Evolutionary conservation across 2,888 invertebrate genomes (phyloP), one percentile per base, ranked within the genome.

Genomic region (Pollenia angustigena): DNA sequence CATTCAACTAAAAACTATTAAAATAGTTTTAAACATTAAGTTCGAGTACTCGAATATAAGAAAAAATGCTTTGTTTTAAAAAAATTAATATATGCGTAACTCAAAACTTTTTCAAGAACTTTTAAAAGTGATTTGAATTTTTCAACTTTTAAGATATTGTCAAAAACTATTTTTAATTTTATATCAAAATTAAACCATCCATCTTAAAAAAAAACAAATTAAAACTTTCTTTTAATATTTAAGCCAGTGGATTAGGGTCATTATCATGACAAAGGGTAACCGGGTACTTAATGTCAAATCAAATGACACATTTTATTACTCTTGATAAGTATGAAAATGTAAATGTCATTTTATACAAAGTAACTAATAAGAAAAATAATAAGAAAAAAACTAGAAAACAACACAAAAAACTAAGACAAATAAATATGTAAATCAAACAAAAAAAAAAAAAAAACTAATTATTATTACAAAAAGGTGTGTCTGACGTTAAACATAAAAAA

Each of bases 401-500:
- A 32, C 4, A 18, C 14, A 50, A 50, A 14, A 42, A 62, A 62
- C 8, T 8, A 32, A 32, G 32, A 56, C 16, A 12, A 23, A 56
- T 23, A 56, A 58, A 32, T 4, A 58, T 32, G 32, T n/a, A 32
- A 72, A 56, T 14, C 48, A 60, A 78, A 54, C 8, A 60, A 71
- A 44, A 48, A 79, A 60, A 79, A 60, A 79, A 52, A 18, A 60
- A 81, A 82, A 82, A 82, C 76, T 82, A 82, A 82, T 32, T 32
- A 69, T 62, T 69, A 76, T 62, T 76, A 69, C 44, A 62, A 82
- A 75, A 44, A 76, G 82, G 82, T 82, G 82, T 76, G 76, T 54
- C 82, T 66, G 82, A 76, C 42, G 54, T 76, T 23, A 76, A 82
- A 82, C 54, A 68, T 54, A 18, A 62, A 76, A 18, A 42, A 72